phyloP scores from a whole-genome alignment of 2,113 vertebrate species.

The Cathartes aura region DNA sequence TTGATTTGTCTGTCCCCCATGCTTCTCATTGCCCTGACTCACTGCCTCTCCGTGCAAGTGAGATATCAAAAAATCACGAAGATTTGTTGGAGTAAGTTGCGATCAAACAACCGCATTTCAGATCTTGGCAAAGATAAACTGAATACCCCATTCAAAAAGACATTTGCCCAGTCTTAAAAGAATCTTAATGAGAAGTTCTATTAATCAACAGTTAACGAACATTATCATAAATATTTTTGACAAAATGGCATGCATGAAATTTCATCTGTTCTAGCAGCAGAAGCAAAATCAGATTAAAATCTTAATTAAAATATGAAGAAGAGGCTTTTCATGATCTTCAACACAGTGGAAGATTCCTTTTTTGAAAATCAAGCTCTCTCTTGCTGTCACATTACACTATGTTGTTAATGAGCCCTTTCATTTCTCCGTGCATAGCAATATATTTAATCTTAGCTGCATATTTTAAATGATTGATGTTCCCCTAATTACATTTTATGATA shows the following conservation, averaged over 20 bases:
- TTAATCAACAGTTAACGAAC: constrained; percentile 24
- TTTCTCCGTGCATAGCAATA: constrained; percentile 43
- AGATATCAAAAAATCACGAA: not conserved
- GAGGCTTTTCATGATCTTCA: constrained; percentile 26
- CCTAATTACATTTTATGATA: constrained; percentile 70
- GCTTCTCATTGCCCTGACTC: not conserved
- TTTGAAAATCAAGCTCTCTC: constrained; percentile 24
- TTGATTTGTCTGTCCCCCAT: not conserved
- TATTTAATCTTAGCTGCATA: constrained; percentile 64
- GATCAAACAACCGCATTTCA: not conserved
- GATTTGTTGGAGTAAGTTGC: not conserved
- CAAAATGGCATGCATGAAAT: constrained; percentile 11
- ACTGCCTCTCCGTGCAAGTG: not conserved
- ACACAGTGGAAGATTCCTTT: constrained; percentile 10
- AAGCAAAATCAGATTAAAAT: constrained; percentile 53
- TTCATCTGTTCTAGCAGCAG: constrained; percentile 23
- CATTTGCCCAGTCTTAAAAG: not conserved
- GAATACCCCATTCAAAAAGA: not conserved
- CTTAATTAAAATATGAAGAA: constrained; percentile 62
- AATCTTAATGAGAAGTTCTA: not conserved
- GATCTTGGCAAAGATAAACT: not conserved
- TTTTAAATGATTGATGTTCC: constrained; percentile 59
- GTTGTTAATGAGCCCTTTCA: constrained; percentile 63
- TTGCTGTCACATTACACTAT: constrained; percentile 37
- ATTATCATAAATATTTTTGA: constrained; percentile 40